Evolutionary conservation across 2,888 invertebrate genomes (phyloP), one percentile per base, ranked within the genome.

Genomic region (Leptopilina drosophilae): DNA sequence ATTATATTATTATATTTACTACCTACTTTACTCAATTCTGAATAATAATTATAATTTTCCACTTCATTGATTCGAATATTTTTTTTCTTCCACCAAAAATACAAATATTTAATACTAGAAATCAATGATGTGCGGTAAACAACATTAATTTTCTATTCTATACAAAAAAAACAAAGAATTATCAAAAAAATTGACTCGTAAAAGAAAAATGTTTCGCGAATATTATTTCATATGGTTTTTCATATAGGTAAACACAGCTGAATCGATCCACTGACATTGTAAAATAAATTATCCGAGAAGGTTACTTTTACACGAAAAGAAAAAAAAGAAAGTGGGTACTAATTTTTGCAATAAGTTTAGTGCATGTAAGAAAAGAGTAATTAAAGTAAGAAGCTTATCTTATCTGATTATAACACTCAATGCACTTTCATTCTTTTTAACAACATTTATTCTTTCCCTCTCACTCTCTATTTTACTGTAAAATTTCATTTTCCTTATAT

Each of bases 261-360:
- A 12, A 69, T 69, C 26, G 67, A 69, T 53, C 49, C 62, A 15
- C 49, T 46, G 6, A 8, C 42, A 15, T 2, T 26, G 49, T 6
- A 53, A 49, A 69, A 69, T 69, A 26, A 69, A 69, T 69, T 53
- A 49, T 46, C 26, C 14, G 14, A 20, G 67, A 53, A 69, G 67
- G 67, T 53, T 69, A 46, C 33, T 67, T 46, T 67, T 20, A 67
- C 49, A 53, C 67, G 49, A 49, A 26, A 20, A 20, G 67, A 49
- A 3, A 69, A 20, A 20, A 49, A 46, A 67, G 33, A 69, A 12
- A 5, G 20, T 12, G 1, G 4, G 20, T 15, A 62, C 15, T 62
- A 62, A 62, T 62, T 62, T 62, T 62, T 62, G n/a, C 15, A 15
- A 62, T 62, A 62, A 62, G 20, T 15, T 49, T 62, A 62, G 62